Evolutionary conservation across 2,113 vertebrate species (phyloP).

Genomic region (Plectropomus leopardus): DNA sequence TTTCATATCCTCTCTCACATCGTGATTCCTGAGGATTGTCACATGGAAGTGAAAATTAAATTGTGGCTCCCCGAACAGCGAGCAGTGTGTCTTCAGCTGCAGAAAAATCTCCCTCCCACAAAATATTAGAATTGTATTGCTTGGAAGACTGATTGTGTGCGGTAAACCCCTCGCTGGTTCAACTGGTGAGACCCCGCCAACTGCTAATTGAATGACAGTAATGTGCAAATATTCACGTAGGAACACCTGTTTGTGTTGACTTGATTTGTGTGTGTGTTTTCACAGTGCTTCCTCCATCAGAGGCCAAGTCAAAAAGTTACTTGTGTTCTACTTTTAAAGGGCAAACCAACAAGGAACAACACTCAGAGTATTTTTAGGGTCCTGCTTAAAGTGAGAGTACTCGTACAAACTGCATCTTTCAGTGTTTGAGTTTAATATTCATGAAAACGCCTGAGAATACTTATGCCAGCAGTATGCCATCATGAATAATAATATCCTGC

Average conservation of each 20-base stretch:
- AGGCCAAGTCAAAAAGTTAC: conserved; percentile 55
- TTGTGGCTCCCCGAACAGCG: conserved; percentile 74
- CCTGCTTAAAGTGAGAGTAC: conserved; percentile 35
- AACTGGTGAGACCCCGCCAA: conserved; percentile 42
- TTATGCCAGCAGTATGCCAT: conserved; percentile 43
- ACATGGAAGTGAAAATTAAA: conserved; percentile 83
- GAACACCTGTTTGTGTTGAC: conserved; percentile 25
- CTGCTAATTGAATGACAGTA: conserved; percentile 62
- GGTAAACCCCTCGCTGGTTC: conserved; percentile 29
- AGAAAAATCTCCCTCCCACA: conserved; percentile 37
- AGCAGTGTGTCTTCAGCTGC: conserved; percentile 50
- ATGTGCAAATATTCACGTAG: conserved; percentile 47
- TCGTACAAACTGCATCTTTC: conserved; percentile 46
- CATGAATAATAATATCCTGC: conserved; percentile 61
- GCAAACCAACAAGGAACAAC: conserved; percentile 59
- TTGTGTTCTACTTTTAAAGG: conserved; percentile 67
- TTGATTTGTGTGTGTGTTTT: conserved; percentile 33
- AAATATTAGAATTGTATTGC: conserved; percentile 21
- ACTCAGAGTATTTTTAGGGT: conserved; percentile 48
- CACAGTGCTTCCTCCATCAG: conserved; percentile 39
- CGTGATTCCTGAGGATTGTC: conserved; percentile 63
- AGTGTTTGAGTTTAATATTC: conserved; percentile 62
- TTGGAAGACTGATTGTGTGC: conserved; percentile 23
- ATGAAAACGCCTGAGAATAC: conserved; percentile 51
- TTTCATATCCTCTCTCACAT: conserved; percentile 47